Conservation (phyloP, 2,888 invertebrate species). For the Steromphala cineraria region DNA sequence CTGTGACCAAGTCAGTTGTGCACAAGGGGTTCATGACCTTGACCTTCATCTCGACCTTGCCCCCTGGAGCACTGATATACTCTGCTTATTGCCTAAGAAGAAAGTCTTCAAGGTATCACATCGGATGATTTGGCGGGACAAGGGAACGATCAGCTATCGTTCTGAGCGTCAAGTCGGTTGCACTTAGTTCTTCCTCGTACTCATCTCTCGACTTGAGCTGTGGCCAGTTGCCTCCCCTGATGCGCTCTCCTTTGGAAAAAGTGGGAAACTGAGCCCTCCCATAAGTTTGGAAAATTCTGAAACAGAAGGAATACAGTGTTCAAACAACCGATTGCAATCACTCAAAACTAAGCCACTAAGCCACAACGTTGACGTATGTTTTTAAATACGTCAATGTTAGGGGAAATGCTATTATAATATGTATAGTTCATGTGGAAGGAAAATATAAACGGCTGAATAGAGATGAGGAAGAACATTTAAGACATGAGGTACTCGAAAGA, state of each 20-base stretch:
- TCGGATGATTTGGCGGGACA: slow-evolving; percentile 7
- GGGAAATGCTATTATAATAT: no score
- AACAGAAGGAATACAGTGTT: slow-evolving; percentile 23
- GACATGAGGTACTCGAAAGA: no score
- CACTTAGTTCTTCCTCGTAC: not conserved
- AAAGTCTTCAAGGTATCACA: not conserved
- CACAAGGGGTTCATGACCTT: slow-evolving; percentile 3
- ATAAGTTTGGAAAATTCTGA: slow-evolving; percentile 59
- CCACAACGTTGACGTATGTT: no score
- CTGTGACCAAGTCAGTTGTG: not conserved
- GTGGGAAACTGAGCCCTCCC: slow-evolving; percentile 34
- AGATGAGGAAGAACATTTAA: no score
- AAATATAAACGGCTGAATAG: no score
- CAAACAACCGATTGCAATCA: no score
- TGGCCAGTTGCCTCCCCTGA: slow-evolving; percentile 12
- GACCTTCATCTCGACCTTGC: not conserved
- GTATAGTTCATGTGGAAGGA: no score
- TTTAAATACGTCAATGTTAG: no score
- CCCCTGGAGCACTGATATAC: not conserved
- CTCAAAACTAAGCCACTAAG: no score
- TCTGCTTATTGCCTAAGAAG: not conserved
- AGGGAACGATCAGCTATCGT: not conserved
- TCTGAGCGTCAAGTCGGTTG: not conserved
- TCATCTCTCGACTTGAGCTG: not conserved
- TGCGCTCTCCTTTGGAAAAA: slow-evolving; percentile 34